Conservation (phyloP, 1,140 invertebrate species). For the Megalopta genalis region DNA sequence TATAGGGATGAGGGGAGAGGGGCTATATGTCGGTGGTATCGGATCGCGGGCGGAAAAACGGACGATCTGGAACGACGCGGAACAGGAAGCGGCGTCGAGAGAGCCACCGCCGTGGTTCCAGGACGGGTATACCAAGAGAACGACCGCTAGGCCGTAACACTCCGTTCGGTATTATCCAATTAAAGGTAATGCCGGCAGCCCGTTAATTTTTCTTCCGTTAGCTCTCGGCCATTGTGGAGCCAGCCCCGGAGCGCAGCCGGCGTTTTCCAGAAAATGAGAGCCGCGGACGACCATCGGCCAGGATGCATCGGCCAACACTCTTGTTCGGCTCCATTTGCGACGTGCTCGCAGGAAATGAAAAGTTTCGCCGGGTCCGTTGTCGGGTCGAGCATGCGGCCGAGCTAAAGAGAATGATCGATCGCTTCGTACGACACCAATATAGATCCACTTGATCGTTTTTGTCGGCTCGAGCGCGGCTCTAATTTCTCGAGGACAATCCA, state of each 20-base stretch:
- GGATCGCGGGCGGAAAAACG: slow-evolving; percentile 56
- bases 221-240: slow-evolving; percentile 10
- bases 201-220: slow-evolving; percentile 55
- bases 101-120: slow-evolving; percentile 2
- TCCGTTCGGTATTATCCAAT: slow-evolving; percentile 58
- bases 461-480: not conserved
- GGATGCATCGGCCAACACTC: no score
- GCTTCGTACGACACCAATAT: not conserved
- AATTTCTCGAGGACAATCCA: not conserved
- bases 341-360: slow-evolving; percentile 13
- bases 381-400: not conserved
- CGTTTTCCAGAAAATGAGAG: slow-evolving; percentile 43
- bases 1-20: no score
- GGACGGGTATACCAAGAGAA: slow-evolving; percentile 8
- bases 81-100: slow-evolving; percentile 54
- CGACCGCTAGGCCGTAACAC: slow-evolving; percentile 46
- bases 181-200: slow-evolving; percentile 44
- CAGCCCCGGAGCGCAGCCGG: not conserved
- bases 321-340: not conserved
- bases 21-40: slow-evolving; percentile 5
- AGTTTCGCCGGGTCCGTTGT: not conserved
- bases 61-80: slow-evolving; percentile 59
- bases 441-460: not conserved
- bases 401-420: not conserved
- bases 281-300: not conserved